Evolutionary conservation across 2,888 invertebrate genomes (phyloP), one percentile per base, ranked within the genome.

Genomic region (Thymelicus lineola): DNA sequence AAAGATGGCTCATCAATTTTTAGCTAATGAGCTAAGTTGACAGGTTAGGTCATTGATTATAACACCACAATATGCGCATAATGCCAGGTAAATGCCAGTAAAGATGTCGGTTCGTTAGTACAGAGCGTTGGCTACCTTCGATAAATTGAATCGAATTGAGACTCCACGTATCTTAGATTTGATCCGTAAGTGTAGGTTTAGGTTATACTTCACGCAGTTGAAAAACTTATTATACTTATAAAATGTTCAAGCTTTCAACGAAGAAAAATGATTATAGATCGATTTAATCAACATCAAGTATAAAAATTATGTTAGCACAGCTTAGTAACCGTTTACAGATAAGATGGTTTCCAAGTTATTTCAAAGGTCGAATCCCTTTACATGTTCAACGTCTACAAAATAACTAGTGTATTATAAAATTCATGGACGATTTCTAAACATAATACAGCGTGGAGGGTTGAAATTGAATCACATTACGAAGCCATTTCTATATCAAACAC

Each of bases 381-480:
- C 46, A 60, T n/a, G 59, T 50, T 66, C 55, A 45, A 42, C 17
- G 20, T 46, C 48, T 46, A 46, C 60, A 70, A 64, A 70, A 70
- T 61, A 55, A 55, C 64, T 53, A 57, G 61, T 57, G 59, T 48
- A 70, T 71, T 73, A 53, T 65, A 70, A 70, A 70, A 70, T 70
- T 65, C 70, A 70, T 65, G 65, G 70, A 60, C 53, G 65, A 59
- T 70, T 65, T 70, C 70, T 70, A 60, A 64, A 69, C 63, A 62
- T 68, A 62, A 45, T 57, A 69, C 48, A 69, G 69, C 50, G 66
- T 74, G 73, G 75, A 76, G 77, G 73, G 77, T 76, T 72, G 72
- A 76, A 77, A 80, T 77, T 80, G 75, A 77, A 79, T 81, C 74
- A 75, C 76, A 76, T 77, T 76, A 76, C 70, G 75, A 77, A 73